Evolutionary conservation across 2,888 invertebrate species (phyloP), one percentile per base, ranked within the genome.

Genomic region (Lysandra coridon): DNA sequence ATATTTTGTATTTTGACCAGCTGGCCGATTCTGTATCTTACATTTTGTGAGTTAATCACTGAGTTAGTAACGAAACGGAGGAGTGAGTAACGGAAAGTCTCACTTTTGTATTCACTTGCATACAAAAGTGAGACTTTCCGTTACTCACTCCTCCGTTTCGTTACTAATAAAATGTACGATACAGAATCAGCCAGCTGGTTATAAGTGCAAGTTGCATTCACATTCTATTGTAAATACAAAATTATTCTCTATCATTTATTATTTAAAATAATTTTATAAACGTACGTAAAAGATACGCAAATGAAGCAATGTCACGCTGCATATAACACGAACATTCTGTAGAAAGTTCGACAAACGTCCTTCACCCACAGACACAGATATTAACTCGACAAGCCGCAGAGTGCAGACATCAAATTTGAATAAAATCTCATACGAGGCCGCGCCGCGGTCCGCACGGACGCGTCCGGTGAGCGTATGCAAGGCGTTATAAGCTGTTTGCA

Each of bases 331-430:
- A 33, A 75, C 75, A 82, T 81, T 82, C 82, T 82, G 83, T 85
- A 86, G 87, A 89, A 90, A 88, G 89, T 90, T 88, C 88, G 87
- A 87, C 85, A 86, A 84, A 84, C 87, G 90, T 89, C 91, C 92
- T 92, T 92, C 91, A 92, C 92, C 92, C 84, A 89, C 83, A 88
- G 87, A 87, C 88, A 84, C 87, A 82, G 84, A 87, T 88, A 30
- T 75, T 12, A 44, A 49, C 49, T 30, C 44, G 44, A 30, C 75
- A 23, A 49, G 49, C 53, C 30, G 75, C 44, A n/a, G 49, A 33
- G 49, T 14, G 75, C 44, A n/a, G 49, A 33, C 44, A 49, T 75
- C 23, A 75, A 49, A 75, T 75, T 75, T 49, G 44, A 75, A 75
- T 76, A 76, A 53, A 76, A 76, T 85, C 83, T 83, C 83, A 83